Evolutionary conservation across 2,113 vertebrate genomes (phyloP).

Genomic region (Chloropsis cyanopogon): DNA sequence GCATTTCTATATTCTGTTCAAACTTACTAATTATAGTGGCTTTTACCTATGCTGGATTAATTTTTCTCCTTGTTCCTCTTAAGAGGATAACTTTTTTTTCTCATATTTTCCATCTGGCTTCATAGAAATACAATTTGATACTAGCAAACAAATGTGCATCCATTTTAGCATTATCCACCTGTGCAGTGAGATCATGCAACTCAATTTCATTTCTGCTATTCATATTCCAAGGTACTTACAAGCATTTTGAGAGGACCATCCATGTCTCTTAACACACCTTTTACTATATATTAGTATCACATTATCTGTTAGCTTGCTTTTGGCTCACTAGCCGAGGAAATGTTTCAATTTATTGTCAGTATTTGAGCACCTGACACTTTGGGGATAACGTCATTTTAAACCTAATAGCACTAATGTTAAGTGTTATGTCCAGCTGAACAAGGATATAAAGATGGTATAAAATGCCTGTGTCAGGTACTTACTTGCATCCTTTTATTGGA

Average conservation of each 20-base stretch:
- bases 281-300: background rate
- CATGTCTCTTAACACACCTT: background rate
- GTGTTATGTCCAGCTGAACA: background rate
- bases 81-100: background rate
- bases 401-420: background rate
- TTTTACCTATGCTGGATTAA: background rate
- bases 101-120: background rate
- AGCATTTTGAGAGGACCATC: background rate
- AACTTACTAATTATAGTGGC: background rate
- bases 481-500: background rate
- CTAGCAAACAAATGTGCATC: background rate
- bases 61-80: background rate
- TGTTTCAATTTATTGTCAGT: background rate
- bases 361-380: background rate
- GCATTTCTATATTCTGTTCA: background rate
- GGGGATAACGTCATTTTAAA: background rate
- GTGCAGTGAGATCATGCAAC: background rate
- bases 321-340: background rate
- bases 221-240: background rate
- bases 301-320: background rate
- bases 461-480: background rate
- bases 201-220: background rate
- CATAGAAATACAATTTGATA: background rate
- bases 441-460: background rate
- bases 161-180: background rate